Evolutionary conservation across 2,888 invertebrate genomes (phyloP).

Genomic region (Catocala sponsa): DNA sequence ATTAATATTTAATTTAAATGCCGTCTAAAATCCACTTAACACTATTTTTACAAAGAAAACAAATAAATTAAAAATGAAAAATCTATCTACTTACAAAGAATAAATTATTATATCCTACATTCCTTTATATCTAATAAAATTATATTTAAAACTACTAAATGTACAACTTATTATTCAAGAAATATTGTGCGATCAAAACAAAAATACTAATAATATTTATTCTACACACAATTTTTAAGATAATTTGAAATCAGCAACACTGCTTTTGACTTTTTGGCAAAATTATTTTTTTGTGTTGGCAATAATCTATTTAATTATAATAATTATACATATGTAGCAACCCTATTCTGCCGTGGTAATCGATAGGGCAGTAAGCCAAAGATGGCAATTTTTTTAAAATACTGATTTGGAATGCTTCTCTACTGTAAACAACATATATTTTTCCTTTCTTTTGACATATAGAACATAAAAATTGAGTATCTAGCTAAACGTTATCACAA

Average conservation of each 20-base stretch:
- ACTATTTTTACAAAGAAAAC: constrained; percentile 57
- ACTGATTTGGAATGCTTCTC: no score
- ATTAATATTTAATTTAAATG: constrained; percentile 56
- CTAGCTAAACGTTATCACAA: no score
- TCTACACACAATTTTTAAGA: constrained; percentile 40
- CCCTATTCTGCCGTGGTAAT: no score
- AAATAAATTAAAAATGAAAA: constrained; percentile 48
- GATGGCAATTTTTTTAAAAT: no score
- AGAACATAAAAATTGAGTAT: no score
- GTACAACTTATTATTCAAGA: constrained; percentile 43
- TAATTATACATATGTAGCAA: no score
- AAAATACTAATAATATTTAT: constrained; percentile 31
- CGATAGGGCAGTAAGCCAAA: no score
- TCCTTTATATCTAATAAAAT: constrained; percentile 40
- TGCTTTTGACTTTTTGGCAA: constrained; percentile 40
- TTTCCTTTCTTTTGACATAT: no score
- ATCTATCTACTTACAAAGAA: constrained; percentile 53
- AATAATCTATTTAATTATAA: constrained; percentile 14
- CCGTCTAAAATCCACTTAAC: constrained; percentile 52
- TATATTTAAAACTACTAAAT: constrained; percentile 45
- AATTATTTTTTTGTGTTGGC: constrained; percentile 33
- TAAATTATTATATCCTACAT: constrained; percentile 51
- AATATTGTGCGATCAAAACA: constrained; percentile 49
- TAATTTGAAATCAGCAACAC: constrained; percentile 37
- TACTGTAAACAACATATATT: no score